phyloP scores from a whole-genome alignment of 2,797 vertebrate genomes.

The Petrocephalus sullivani region DNA sequence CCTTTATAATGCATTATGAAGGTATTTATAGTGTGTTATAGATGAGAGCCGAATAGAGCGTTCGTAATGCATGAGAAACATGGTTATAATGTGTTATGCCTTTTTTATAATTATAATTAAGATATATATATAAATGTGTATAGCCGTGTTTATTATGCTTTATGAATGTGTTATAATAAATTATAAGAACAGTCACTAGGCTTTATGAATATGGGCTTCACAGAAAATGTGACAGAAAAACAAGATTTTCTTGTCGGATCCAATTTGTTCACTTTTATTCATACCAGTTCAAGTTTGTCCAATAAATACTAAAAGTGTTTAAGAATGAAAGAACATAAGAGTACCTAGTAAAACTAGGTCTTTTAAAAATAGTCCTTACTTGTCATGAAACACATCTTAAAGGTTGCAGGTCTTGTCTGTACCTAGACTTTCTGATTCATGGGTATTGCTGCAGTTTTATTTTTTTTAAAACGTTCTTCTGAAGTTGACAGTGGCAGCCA shows the following conservation, averaged over 20 bases:
- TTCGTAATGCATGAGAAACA: too few species aligned
- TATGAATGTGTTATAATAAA: too few species aligned
- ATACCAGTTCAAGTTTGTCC: neutral
- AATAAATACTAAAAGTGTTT: neutral
- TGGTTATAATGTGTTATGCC: too few species aligned
- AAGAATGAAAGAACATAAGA: neutral
- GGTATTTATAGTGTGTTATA: too few species aligned
- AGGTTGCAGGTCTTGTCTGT: neutral
- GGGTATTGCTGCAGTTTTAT: neutral
- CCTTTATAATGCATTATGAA: too few species aligned
- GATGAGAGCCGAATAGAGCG: too few species aligned
- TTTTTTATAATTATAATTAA: too few species aligned
- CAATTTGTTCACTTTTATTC: neutral
- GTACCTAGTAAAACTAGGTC: neutral
- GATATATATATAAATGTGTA: too few species aligned
- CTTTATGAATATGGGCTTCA: too few species aligned
- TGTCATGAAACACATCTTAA: neutral
- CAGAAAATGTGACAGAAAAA: too few species aligned
- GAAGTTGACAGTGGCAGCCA: neutral
- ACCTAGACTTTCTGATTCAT: constrained; percentile 4
- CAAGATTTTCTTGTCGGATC: neutral
- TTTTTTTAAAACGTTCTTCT: neutral
- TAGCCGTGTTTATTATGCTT: too few species aligned
- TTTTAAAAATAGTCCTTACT: neutral
- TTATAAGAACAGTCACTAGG: too few species aligned